A percentile compares a stretch with the other conserved stretches of the same genome.
These are phyloP conservation scores for Henricia sp. DNA, from an alignment of 53 echinoderm and acorn worm species.

Conservation along the genomic window DNA sequence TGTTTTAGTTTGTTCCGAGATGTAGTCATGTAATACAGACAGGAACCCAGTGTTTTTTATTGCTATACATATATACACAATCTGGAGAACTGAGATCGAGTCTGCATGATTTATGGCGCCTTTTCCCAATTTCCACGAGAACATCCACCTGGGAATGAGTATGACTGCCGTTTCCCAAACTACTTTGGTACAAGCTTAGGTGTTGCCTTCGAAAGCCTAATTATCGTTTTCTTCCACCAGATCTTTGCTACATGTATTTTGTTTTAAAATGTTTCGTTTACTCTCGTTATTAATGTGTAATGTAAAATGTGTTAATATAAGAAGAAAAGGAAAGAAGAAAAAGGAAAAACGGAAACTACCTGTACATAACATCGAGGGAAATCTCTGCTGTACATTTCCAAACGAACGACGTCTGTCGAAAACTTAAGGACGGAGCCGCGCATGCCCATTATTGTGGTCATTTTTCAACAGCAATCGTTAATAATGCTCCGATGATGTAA, in stretches of 20 bases:
- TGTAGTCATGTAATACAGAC: too few species aligned
- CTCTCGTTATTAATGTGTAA: constrained; percentile 54
- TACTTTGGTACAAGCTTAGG: too few species aligned
- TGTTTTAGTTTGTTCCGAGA: too few species aligned
- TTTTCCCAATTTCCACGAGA: too few species aligned
- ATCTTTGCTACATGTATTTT: constrained; percentile 40
- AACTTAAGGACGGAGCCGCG: background rate
- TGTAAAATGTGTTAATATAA: constrained; percentile 36
- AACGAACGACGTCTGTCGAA: constrained; percentile 38
- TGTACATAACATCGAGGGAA: constrained; percentile 40
- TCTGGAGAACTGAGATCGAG: too few species aligned
- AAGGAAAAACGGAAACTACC: constrained; percentile 21
- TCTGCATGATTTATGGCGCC: too few species aligned
- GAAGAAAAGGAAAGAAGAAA: constrained; percentile 26
- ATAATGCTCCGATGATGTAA: constrained; percentile 11
- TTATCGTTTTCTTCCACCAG: constrained; percentile 3
- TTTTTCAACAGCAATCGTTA: background rate
- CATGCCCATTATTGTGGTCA: background rate
- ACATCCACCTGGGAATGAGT: too few species aligned
- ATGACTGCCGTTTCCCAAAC: too few species aligned
- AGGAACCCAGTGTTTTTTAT: too few species aligned
- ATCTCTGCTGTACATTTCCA: constrained; percentile 59
- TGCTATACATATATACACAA: too few species aligned
- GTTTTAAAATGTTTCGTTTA: constrained; percentile 40
- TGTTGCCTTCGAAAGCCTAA: background rate